Base-by-base conservation (phyloP, 2,888 invertebrate species). In the Dexiosoma caninum region DNA sequence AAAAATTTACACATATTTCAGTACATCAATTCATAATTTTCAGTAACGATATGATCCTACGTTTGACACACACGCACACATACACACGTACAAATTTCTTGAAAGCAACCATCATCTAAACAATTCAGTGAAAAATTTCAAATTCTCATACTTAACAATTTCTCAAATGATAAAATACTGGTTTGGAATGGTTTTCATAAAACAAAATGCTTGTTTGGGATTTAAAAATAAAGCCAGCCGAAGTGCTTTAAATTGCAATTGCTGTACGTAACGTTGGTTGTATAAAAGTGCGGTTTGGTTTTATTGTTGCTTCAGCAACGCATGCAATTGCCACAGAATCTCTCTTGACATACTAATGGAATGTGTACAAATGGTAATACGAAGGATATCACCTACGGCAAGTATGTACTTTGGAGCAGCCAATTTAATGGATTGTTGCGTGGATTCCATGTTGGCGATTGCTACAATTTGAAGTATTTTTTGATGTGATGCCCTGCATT, bases 241-340 rank as follows among this genome's bases (percentile, higher is more conserved):
- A 10, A n/a, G 19, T 2, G 35, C 14, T 16, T 6, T 27, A 40
- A 14, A 14, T 14, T 30, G 37, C 46, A 46, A 23, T 37, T 23
- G 55, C 57, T 23, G 23, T 42, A 42, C 14, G 35, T 44, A 16
- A 59, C 44, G 40, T n/a, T 46, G 70, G 44, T 46, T 9, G 42
- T 19, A 27, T 23, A 57, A 69, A 66, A 44, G 59, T 59, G 14
- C 32, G 57, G 75, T 59, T 27, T 27, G 3, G 27, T 70, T 71
- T 60, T 66, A 66, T 60, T 60, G 75, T 62, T 60, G 44, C 40
- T 19, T 44, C 62, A 49, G 49, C 32, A 49, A 59, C 55, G 67
- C 76, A 69, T 59, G 46, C 49, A 76, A 72, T 76, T 72, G 71
- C 67, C 40, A 76, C 67, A 62, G 67, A 72, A 67, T 72, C 76